Conservation (phyloP, 2,113 vertebrate species). For the Gobius niger region DNA sequence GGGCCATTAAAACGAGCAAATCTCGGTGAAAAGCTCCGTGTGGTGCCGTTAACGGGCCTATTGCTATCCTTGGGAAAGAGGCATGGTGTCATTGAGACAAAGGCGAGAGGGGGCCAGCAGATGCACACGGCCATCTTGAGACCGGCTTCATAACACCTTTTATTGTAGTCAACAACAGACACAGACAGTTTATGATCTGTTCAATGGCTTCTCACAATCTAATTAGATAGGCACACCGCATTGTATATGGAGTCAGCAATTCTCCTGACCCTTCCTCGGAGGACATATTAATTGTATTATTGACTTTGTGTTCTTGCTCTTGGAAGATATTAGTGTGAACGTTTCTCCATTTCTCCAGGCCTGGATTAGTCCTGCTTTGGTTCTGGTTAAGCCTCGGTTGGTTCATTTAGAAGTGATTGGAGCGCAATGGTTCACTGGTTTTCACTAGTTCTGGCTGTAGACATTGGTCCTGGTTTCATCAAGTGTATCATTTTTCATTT, state of each 20-base stretch:
- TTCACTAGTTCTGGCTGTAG: background rate
- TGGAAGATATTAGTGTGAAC: background rate
- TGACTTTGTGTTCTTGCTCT: conserved; percentile 28
- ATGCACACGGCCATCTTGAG: conserved; percentile 19
- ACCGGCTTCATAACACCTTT: conserved; percentile 21
- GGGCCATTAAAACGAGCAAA: background rate
- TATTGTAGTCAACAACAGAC: conserved; percentile 29
- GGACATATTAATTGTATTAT: conserved; percentile 63
- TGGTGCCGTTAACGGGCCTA: conserved; percentile 2
- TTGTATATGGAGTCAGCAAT: conserved; percentile 52
- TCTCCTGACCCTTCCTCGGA: conserved; percentile 37
- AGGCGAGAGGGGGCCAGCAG: conserved; percentile 8
- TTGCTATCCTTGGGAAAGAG: conserved; percentile 1
- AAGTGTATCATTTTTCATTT: background rate
- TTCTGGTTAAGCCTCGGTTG: too few species aligned
- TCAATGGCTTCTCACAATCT: conserved; percentile 40
- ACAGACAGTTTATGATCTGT: conserved; percentile 29
- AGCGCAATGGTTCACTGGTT: too few species aligned
- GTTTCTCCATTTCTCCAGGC: background rate
- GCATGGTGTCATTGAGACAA: conserved; percentile 28
- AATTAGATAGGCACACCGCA: conserved; percentile 47
- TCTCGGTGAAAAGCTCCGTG: conserved; percentile 4
- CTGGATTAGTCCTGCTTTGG: too few species aligned
- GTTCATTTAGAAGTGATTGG: too few species aligned
- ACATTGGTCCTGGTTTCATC: background rate